Evolutionary conservation across 1,140 invertebrate genomes (phyloP).

Genomic region (Anastatus disparis): DNA sequence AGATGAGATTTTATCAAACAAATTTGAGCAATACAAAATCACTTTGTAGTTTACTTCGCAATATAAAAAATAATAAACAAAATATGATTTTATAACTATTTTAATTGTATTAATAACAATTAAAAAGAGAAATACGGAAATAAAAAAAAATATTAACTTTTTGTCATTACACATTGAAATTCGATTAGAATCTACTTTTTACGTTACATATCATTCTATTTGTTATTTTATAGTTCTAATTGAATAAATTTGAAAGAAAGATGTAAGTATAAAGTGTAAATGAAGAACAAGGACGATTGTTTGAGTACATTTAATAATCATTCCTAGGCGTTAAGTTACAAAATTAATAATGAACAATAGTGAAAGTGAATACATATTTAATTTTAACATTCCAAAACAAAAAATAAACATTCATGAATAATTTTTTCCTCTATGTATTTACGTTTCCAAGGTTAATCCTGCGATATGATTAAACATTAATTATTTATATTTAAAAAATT

Average conservation of each 20-base stretch:
- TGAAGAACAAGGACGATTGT: neutral
- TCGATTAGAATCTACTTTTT: constrained; percentile 11
- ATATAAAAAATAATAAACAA: no score
- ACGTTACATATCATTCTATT: neutral
- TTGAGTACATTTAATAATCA: constrained; percentile 27
- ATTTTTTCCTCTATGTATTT: neutral
- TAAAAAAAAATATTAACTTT: no score
- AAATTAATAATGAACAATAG: neutral
- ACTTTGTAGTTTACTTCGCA: no score
- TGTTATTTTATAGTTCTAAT: neutral
- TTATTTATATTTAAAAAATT: no score
- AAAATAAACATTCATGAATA: neutral
- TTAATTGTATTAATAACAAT: no score
- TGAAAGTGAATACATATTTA: constrained; percentile 2
- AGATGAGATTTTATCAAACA: no score
- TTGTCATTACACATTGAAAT: neutral
- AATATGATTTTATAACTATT: no score
- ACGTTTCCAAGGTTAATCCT: neutral
- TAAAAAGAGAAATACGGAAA: no score
- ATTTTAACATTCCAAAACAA: constrained; percentile 36
- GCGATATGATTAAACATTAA: no score
- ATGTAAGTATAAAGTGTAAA: neutral
- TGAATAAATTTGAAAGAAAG: neutral
- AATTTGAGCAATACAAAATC: no score
- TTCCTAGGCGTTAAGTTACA: constrained; percentile 29